These are phyloP conservation scores for Arion vulgaris DNA, from an alignment of 1,140 invertebrate genomes.

Conservation along the genomic window DNA sequence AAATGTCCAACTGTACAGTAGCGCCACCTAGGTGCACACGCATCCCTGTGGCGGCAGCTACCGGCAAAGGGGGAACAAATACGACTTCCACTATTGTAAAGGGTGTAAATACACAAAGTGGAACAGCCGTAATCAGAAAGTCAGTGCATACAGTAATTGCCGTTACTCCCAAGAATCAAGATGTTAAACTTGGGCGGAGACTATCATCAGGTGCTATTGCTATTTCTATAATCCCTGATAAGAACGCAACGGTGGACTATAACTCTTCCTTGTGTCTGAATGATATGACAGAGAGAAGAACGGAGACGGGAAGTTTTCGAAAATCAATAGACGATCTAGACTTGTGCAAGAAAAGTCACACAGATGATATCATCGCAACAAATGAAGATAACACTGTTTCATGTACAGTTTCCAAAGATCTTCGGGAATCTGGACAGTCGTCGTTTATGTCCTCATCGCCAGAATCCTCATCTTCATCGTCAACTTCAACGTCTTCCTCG, in stretches of 20 bases:
- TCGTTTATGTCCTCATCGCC: not conserved
- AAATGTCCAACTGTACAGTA: slow-evolving; percentile 18
- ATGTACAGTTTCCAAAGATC: not conserved
- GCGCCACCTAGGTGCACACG: not conserved
- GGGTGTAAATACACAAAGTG: not conserved
- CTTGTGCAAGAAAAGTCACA: not conserved
- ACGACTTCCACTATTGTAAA: not conserved
- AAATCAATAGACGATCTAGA: not conserved
- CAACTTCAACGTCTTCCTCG: not conserved
- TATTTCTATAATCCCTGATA: not conserved
- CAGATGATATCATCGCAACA: not conserved
- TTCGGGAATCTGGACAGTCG: not conserved
- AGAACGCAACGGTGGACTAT: not conserved
- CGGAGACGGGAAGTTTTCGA: not conserved
- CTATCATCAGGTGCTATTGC: not conserved
- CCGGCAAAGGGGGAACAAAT: not conserved
- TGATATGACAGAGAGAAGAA: not conserved
- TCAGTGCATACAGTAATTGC: not conserved
- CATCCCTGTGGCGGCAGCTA: not conserved
- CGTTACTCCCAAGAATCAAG: not conserved
- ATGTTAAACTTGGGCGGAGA: not conserved
- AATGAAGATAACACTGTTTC: not conserved
- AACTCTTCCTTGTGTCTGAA: not conserved
- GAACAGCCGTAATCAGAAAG: not conserved
- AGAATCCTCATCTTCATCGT: not conserved